phyloP scores from a whole-genome alignment of 2,888 invertebrate species.

The Brenthis ino region DNA sequence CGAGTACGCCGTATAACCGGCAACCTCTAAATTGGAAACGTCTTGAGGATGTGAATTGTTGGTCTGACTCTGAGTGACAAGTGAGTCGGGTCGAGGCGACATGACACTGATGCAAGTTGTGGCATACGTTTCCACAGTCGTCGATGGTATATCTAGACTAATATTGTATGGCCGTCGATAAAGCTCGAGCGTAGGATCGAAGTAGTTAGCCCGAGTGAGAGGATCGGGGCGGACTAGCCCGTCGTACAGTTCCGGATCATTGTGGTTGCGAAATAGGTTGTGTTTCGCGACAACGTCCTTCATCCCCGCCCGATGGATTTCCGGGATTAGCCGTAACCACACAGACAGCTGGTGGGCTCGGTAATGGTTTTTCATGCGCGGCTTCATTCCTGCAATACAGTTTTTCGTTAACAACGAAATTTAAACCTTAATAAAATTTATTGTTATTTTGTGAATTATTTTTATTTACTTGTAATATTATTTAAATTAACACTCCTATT shows the following conservation, averaged over 20 bases:
- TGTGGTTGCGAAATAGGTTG: slow-evolving; percentile 95
- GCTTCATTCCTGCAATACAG: slow-evolving; percentile 90
- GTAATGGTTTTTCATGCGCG: slow-evolving; percentile 96
- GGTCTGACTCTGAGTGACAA: slow-evolving; percentile 70
- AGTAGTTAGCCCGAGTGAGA: slow-evolving; percentile 85
- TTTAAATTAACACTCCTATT: neutral
- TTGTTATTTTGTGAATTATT: neutral
- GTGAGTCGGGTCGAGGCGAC: slow-evolving; percentile 85
- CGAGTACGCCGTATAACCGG: slow-evolving; percentile 88
- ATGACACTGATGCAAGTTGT: slow-evolving; percentile 88
- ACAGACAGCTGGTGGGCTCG: slow-evolving; percentile 97
- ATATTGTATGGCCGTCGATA: slow-evolving; percentile 84
- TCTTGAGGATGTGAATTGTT: slow-evolving; percentile 88
- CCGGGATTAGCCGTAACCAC: slow-evolving; percentile 96
- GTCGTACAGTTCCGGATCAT: slow-evolving; percentile 94
- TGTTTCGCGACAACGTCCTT: slow-evolving; percentile 93
- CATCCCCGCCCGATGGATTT: slow-evolving; percentile 93
- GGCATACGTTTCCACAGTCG: slow-evolving; percentile 84
- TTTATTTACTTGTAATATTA: neutral
- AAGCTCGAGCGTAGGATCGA: slow-evolving; percentile 84
- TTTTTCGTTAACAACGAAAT: slow-evolving; percentile 5
- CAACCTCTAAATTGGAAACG: slow-evolving; percentile 90
- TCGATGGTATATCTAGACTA: slow-evolving; percentile 75
- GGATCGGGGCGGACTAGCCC: slow-evolving; percentile 93
- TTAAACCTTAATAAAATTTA: neutral